These are phyloP conservation scores for Tillus elongatus DNA, from an alignment of 2,888 invertebrate genomes.

Conservation along the genomic window DNA sequence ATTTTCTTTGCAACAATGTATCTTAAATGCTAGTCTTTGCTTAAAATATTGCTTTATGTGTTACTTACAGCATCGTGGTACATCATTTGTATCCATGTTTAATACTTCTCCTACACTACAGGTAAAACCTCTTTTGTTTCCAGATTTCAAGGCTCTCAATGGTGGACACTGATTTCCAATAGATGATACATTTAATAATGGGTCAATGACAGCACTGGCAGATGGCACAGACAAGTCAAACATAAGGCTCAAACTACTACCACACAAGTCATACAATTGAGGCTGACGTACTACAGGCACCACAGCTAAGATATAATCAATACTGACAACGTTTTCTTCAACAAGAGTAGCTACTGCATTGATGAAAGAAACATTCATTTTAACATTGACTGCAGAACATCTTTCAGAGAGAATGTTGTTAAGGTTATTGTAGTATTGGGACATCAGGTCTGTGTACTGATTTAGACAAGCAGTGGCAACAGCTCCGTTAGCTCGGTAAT, in stretches of 20 bases:
- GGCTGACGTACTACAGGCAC: slow-evolving; percentile 82
- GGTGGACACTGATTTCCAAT: slow-evolving; percentile 92
- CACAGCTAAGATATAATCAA: slow-evolving; percentile 82
- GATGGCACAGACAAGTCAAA: slow-evolving; percentile 91
- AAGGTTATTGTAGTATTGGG: slow-evolving; percentile 70
- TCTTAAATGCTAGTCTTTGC: slow-evolving; percentile 6
- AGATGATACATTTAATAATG: slow-evolving; percentile 77
- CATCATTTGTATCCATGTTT: slow-evolving; percentile 85
- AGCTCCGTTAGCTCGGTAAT: slow-evolving; percentile 83
- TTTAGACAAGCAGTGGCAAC: slow-evolving; percentile 75
- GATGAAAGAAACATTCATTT: slow-evolving; percentile 87
- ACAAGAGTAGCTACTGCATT: slow-evolving; percentile 69
- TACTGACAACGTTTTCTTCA: slow-evolving; percentile 81
- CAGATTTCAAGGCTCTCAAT: slow-evolving; percentile 73
- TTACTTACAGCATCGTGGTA: slow-evolving; percentile 86
- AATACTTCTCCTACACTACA: slow-evolving; percentile 90
- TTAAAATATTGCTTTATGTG: neutral
- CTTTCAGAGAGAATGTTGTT: slow-evolving; percentile 79
- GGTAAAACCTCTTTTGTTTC: slow-evolving; percentile 81
- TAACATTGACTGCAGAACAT: slow-evolving; percentile 89
- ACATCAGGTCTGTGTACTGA: slow-evolving; percentile 74
- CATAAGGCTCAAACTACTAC: slow-evolving; percentile 84
- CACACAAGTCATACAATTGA: slow-evolving; percentile 89
- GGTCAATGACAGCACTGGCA: slow-evolving; percentile 82
- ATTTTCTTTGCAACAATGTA: neutral